Conservation (phyloP, 1,140 invertebrate genomes). For the Venustaconcha ellipsiformis region DNA sequence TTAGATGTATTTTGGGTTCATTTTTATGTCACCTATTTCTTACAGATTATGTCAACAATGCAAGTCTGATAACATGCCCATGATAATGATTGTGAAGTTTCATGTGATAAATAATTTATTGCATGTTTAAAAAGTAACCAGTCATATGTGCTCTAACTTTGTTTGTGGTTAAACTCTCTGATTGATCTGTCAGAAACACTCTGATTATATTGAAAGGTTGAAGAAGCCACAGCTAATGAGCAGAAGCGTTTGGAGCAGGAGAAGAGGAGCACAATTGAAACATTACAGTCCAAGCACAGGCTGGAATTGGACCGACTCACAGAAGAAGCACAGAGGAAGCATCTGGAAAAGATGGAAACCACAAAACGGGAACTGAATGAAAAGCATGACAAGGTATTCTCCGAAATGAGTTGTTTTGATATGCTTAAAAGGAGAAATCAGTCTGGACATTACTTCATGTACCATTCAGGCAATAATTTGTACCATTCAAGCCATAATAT, state of each 20-base stretch:
- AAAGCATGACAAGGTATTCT: constrained; percentile 51
- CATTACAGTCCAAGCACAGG: constrained; percentile 39
- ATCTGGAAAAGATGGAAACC: constrained; percentile 50
- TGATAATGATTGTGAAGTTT: too few species aligned
- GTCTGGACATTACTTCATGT: background rate
- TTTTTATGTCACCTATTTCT: too few species aligned
- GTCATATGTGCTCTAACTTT: too few species aligned
- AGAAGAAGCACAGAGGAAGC: constrained; percentile 52
- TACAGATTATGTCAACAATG: too few species aligned
- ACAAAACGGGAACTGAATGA: constrained; percentile 42
- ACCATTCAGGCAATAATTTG: too few species aligned
- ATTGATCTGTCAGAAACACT: too few species aligned
- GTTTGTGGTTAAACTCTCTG: too few species aligned
- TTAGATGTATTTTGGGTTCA: too few species aligned
- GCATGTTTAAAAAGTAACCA: too few species aligned
- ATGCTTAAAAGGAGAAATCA: background rate
- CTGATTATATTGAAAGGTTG: constrained; percentile 41
- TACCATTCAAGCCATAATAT: too few species aligned
- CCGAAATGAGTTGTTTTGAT: background rate
- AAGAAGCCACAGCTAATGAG: constrained; percentile 47
- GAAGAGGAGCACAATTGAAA: constrained; percentile 40
- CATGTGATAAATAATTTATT: too few species aligned
- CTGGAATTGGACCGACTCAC: constrained; percentile 43
- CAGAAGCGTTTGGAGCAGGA: constrained; percentile 52
- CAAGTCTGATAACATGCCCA: too few species aligned